Percentiles rank a stretch among this genome's conserved stretches.
These are phyloP conservation scores for Cebus imitator DNA, from an alignment of 2,113 vertebrate species.

Conservation along the genomic window DNA sequence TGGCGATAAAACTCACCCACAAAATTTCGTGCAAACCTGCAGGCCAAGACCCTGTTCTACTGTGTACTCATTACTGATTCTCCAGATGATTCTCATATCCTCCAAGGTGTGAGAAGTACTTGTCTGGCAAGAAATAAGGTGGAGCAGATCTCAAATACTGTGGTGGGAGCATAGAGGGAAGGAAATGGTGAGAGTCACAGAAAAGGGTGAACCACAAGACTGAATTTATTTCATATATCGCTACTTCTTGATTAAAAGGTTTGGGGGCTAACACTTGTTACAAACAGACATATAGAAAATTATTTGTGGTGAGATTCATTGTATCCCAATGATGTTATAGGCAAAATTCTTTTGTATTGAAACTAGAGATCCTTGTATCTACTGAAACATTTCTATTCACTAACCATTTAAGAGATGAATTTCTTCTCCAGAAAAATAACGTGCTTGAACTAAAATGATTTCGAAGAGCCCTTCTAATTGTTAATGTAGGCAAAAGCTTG, in stretches of 20 bases:
- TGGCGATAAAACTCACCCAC: not conserved
- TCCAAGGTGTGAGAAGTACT: not conserved
- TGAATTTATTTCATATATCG: not conserved
- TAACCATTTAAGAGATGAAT: not conserved
- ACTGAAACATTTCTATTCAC: not conserved
- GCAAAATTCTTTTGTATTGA: not conserved
- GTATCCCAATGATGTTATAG: not conserved
- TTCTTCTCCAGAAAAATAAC: not conserved
- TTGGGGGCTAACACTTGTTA: not conserved
- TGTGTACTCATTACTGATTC: not conserved
- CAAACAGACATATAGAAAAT: not conserved
- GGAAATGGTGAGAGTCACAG: not conserved
- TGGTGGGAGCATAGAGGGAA: rapidly evolving
- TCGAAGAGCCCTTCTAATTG: not conserved
- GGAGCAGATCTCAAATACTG: not conserved
- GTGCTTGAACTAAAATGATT: not conserved
- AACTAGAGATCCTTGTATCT: not conserved
- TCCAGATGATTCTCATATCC: not conserved
- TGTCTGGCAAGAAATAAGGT: not conserved
- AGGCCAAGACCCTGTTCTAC: not conserved
- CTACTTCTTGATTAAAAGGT: not conserved
- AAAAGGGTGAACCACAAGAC: not conserved
- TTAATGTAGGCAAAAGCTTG: not conserved
- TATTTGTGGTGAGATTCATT: not conserved
- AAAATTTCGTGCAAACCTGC: not conserved